Base-by-base conservation (phyloP, 2,888 invertebrate species). In the Drosophila pegasa region DNA sequence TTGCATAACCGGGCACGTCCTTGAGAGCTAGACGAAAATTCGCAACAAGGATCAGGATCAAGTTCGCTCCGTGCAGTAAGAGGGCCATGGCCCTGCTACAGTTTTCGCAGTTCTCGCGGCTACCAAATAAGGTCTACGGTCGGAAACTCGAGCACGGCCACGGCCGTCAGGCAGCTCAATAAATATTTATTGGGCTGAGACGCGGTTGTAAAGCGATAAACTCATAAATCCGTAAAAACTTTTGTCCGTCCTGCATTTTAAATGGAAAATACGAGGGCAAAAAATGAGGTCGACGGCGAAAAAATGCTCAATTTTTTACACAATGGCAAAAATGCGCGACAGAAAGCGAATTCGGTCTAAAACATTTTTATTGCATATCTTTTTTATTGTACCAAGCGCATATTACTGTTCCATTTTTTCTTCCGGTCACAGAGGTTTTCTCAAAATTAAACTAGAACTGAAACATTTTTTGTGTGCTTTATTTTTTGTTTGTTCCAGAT, bases 291-390 rank as follows among this genome's bases (percentile, higher is more conserved):
- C 85, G 87, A 62, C 60, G 48, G 22, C 57, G 63, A 88, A 83
- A 83, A 83, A 88, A 82, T 86, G 83, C 86, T 86, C 83, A 74
- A 66, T 79, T 83, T 83, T 88, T 83, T 83, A 86, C 31, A 83
- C 88, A 83, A 83, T 88, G 47, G 77, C 74, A 71, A 83, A 82
- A 88, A 83, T 77, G 54, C 61, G 70, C 61, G 51, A 41, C 16
- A 88, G 86, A 82, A 82, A 61, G 50, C 57, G 31, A 52, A 48
- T 88, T 88, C 83, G 72, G 41, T 86, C 75, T 86, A 83, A 83
- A 88, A 80, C 66, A 68, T 88, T 72, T 88, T 88, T 86, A 80
- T 87, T 59, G 67, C 66, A 65, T 73, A 57, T 72, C 52, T 83
- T 86, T 71, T 85, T 84, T 86, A 72, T 77, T 72, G 57, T 83